Evolutionary conservation across 2,888 invertebrate genomes (phyloP), one percentile per base, ranked within the genome.

Genomic region (Laspeyria flexula): DNA sequence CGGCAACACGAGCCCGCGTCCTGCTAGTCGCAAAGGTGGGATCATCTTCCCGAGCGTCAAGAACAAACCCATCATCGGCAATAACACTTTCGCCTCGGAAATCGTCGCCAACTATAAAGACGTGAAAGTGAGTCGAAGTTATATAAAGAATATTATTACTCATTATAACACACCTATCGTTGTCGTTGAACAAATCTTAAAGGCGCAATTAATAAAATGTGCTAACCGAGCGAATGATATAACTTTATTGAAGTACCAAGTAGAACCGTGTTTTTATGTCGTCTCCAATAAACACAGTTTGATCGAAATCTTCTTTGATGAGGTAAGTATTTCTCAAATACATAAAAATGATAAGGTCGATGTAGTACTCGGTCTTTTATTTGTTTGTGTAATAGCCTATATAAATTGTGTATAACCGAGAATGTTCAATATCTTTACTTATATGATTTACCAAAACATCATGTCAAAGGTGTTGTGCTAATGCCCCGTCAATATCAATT

Each of bases 41-140:
- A 95, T 97, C 71, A 97, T 97, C 83, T 97, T 97, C 88, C 97
- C 97, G 7, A 97, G 97, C 81, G 96, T 97, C 43, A 97, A 97
- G 88, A 97, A 97, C 85, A 97, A 97, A 73, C 97, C 97, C 15
- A 95, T 96, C 62, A 95, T 96, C 55, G 95, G 96, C 47, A 97
- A 97, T 90, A 96, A 96, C 63, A 96, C 96, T 40, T 96, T 97
- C 83, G 94, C 96, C 38, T 96, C 96, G 7, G 97, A 97, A 78
- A 92, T 95, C 73, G 93, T 96, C 65, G 93, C 95, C 66, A 95
- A 94, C 86, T 94, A 96, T 79, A 96, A 96, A 90, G 97, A 97
- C 83, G 94, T 97, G 67, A 96, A 96, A 95, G 97, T 97, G 92
- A 94, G 95, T 90, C 58, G 59, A 71, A 64, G 71, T 77, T 76